Percentiles rank a stretch among this genome's conserved stretches.
phyloP scores from a whole-genome alignment of 1,140 invertebrate species.

The Ylistrum balloti region DNA sequence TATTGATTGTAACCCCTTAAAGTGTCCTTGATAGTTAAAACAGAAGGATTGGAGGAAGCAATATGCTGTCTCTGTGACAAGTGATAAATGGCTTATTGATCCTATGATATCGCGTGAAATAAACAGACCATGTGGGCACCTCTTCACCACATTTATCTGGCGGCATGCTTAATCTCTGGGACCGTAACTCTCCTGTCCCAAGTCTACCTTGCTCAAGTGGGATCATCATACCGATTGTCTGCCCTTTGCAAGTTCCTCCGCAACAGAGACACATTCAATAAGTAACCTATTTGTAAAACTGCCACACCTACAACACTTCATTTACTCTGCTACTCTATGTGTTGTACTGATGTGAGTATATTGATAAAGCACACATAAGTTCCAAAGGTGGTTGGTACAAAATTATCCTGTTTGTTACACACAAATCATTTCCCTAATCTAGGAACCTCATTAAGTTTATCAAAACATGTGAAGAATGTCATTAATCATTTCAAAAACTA shows the following conservation, averaged over 20 bases:
- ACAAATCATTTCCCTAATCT: background rate
- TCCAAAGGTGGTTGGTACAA: no score
- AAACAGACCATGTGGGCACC: slow-evolving; percentile 29
- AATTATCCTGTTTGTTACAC: no score
- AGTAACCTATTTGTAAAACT: background rate
- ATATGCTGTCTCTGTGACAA: slow-evolving; percentile 8
- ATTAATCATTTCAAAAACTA: background rate
- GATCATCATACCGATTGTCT: slow-evolving; percentile 17
- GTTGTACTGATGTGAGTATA: background rate
- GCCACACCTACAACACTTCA: slow-evolving; percentile 4
- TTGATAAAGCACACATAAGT: background rate
- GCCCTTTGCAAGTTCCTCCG: slow-evolving; percentile 2
- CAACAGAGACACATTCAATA: slow-evolving; percentile 38
- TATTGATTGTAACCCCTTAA: background rate
- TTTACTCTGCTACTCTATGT: background rate
- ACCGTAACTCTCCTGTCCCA: background rate
- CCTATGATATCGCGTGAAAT: background rate
- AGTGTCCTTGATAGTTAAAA: background rate
- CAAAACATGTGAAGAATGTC: background rate
- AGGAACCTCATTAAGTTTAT: background rate
- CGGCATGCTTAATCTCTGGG: slow-evolving; percentile 22
- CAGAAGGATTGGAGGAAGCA: background rate
- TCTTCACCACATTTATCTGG: slow-evolving; percentile 6
- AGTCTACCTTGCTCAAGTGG: slow-evolving; percentile 2
- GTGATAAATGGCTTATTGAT: slow-evolving; percentile 28